Percentiles rank a stretch among this genome's conserved stretches.
These are phyloP conservation scores for Berghia stephanieae DNA, from an alignment of 1,140 invertebrate genomes.

Conservation along the genomic window DNA sequence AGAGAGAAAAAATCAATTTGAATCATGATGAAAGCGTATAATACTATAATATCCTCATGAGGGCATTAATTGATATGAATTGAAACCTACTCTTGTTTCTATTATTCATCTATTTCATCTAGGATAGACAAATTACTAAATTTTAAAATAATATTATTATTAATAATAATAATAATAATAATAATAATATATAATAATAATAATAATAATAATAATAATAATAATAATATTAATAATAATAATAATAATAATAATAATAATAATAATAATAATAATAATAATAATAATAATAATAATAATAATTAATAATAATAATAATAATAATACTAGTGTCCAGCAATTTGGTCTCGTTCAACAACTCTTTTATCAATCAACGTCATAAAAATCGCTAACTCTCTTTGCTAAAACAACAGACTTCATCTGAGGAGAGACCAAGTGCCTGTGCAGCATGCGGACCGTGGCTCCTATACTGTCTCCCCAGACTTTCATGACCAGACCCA, in stretches of 20 bases:
- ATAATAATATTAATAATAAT: neutral
- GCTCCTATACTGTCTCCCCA: slow-evolving; percentile 61
- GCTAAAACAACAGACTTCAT: slow-evolving; percentile 58
- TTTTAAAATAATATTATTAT: too few species aligned
- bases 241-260: neutral
- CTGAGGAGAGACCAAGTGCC: slow-evolving; percentile 63
- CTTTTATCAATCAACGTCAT: slow-evolving; percentile 57
- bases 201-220: neutral
- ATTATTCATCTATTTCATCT: too few species aligned
- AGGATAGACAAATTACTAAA: too few species aligned
- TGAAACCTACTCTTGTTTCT: too few species aligned
- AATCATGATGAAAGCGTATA: too few species aligned
- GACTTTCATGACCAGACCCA: slow-evolving; percentile 58
- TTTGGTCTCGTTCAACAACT: neutral
- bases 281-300: neutral
- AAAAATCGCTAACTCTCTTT: slow-evolving; percentile 63
- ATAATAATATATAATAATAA: too few species aligned
- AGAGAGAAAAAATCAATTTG: too few species aligned
- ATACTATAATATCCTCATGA: too few species aligned
- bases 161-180: too few species aligned
- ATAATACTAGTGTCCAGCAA: neutral
- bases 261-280: neutral
- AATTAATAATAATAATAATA: neutral
- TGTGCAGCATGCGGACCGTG: slow-evolving; percentile 62
- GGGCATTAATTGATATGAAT: too few species aligned